A percentile compares a stretch with the other conserved stretches of the same genome.
These are phyloP conservation scores for Varecia variegata DNA, from an alignment of 2,797 vertebrate genomes.

Conservation along the genomic window DNA sequence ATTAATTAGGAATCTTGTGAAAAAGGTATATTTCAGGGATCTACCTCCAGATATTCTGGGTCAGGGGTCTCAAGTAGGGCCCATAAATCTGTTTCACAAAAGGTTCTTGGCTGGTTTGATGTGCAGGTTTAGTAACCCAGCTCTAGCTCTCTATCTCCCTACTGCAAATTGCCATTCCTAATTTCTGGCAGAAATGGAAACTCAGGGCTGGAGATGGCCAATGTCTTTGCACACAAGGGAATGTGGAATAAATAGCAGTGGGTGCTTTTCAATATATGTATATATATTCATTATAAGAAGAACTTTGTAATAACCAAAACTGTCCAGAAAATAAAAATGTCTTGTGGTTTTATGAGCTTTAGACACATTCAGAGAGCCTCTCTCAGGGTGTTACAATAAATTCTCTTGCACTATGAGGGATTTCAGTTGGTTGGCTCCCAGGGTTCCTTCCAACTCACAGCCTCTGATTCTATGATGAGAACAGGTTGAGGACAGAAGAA, in stretches of 20 bases:
- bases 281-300: neutral
- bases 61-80: neutral
- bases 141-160: neutral
- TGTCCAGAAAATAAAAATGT: slow-evolving; percentile 27
- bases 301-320: neutral
- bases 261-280: neutral
- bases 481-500: neutral
- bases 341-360: neutral
- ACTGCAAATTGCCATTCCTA: neutral
- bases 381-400: neutral
- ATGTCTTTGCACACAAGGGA: neutral
- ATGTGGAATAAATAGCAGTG: neutral
- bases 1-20: neutral
- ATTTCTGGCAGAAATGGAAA: neutral
- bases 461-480: slow-evolving; percentile 51
- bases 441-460: neutral
- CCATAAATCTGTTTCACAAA: neutral
- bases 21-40: neutral
- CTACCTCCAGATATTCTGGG: neutral
- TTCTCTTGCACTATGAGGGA: neutral
- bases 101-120: neutral
- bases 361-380: neutral
- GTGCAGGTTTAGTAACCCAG: neutral
- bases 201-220: neutral
- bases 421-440: neutral